Evolutionary conservation across 2,797 vertebrate genomes (phyloP), one percentile per base, ranked within the genome.

Genomic region (Falco novaeseelandiae): DNA sequence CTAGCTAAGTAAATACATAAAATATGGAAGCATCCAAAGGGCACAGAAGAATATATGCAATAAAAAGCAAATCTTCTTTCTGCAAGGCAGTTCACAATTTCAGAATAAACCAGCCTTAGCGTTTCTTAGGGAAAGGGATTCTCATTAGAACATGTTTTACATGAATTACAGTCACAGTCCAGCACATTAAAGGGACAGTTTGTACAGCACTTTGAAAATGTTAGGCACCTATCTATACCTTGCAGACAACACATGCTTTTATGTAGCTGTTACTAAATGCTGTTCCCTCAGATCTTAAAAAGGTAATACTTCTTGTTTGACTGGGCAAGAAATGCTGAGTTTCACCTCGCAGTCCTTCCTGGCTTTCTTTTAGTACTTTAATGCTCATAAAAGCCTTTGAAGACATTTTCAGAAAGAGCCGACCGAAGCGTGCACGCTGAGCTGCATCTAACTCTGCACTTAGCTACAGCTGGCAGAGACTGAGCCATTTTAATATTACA

Each of bases 1-100:
- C 72, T 69, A 86, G 69, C 71, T 81, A 26, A 94, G 67, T 63
- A 96, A 96, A 96, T 86, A 87, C 40, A 58, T 89, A 91, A 95
- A 93, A 93, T 81, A 94, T 27, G 40, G 54, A 83, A 67, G 61
- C 65, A 54, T 63, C 87, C 78, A 91, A 89, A 95, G 82, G 84
- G 78, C 82, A 87, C 59, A 54, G 66, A 92, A 94, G 40, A 93
- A 91, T 67, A 70, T 42, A 89, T 57, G 71, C 79, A 93, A 73
- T 77, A 90, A 77, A 85, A 91, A 14, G 10, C 32, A 77, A 82
- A 76, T 92, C 55, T 79, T 87, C 42, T 89, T 77, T 89, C 57
- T 67, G 78, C 55, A 77, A 67, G 84, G 61, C 51, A 77, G 59
- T 57, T 89, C 40, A 71, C 46, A 54, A 63, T 65, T 89, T 89